A percentile compares a stretch with the other conserved stretches of the same genome.
phyloP scores from a whole-genome alignment of 2,113 vertebrate species.

The Xenus cinereus region DNA sequence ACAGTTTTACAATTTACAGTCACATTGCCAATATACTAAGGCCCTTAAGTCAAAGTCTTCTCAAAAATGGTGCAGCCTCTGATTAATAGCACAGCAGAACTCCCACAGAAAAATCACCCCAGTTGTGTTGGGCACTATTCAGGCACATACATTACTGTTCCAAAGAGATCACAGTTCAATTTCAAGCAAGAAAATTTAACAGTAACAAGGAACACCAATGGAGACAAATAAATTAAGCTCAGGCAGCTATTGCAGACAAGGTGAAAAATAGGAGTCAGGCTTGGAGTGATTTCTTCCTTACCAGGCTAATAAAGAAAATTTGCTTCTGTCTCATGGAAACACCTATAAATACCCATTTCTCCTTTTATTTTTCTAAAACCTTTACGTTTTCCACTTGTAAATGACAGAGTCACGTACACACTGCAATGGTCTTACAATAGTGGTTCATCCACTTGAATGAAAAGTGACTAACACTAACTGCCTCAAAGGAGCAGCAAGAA shows the following conservation, averaged over 20 bases:
- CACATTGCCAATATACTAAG: not conserved
- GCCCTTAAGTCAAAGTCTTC: not conserved
- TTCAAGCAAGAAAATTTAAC: not conserved
- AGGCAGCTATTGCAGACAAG: not conserved
- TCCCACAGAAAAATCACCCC: not conserved
- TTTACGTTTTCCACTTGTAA: not conserved
- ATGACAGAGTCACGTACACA: not conserved
- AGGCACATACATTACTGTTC: not conserved
- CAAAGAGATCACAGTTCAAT: not conserved
- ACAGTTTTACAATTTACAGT: not conserved
- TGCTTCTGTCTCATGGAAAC: not conserved
- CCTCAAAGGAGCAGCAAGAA: conserved; percentile 10
- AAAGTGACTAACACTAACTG: not conserved
- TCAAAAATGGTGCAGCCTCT: not conserved
- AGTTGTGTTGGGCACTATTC: not conserved
- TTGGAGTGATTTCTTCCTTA: not conserved
- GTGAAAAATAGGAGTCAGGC: not conserved
- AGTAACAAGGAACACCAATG: not conserved
- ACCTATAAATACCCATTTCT: not conserved
- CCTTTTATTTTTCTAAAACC: not conserved
- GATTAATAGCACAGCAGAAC: not conserved
- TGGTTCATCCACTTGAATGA: not conserved
- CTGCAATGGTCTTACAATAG: not conserved
- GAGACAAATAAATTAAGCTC: not conserved
- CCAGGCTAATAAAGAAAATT: not conserved